Evolutionary conservation across 2,888 invertebrate species (phyloP).

Genomic region (Horisme vitalbata): DNA sequence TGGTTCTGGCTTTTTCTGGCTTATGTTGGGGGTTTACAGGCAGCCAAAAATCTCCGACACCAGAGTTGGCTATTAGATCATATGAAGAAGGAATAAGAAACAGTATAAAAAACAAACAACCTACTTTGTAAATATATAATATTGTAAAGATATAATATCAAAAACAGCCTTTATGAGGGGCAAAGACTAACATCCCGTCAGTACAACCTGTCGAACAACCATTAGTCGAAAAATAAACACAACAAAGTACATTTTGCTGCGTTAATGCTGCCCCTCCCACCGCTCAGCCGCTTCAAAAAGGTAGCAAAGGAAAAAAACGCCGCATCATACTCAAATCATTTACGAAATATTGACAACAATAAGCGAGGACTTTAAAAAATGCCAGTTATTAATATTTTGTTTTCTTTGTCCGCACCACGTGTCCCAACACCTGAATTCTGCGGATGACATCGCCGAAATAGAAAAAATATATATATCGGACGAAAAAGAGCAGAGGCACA

Average conservation of each 20-base stretch:
- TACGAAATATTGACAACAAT: constrained; percentile 83
- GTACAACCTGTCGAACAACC: constrained; percentile 73
- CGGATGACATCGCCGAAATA: constrained; percentile 77
- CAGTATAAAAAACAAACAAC: too few species aligned
- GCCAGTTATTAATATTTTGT: constrained; percentile 81
- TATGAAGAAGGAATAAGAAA: too few species aligned
- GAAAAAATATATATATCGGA: constrained; percentile 64
- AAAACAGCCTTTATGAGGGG: too few species aligned
- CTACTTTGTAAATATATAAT: too few species aligned
- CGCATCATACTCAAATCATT: constrained; percentile 79
- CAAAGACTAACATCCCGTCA: constrained; percentile 40
- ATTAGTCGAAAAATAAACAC: constrained; percentile 77
- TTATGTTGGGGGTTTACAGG: too few species aligned
- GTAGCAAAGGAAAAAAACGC: constrained; percentile 65
- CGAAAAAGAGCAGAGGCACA: constrained; percentile 80
- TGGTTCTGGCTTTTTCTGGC: too few species aligned
- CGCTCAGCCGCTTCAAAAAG: constrained; percentile 56
- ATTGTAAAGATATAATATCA: too few species aligned
- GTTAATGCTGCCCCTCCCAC: constrained; percentile 64
- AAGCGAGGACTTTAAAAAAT: constrained; percentile 80
- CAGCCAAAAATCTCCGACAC: too few species aligned
- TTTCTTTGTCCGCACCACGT: constrained; percentile 80
- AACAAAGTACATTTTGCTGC: constrained; percentile 63
- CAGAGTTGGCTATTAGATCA: too few species aligned
- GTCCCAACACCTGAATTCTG: constrained; percentile 81